phyloP scores from a whole-genome alignment of 2,797 vertebrate species.

The Alectoris magna region DNA sequence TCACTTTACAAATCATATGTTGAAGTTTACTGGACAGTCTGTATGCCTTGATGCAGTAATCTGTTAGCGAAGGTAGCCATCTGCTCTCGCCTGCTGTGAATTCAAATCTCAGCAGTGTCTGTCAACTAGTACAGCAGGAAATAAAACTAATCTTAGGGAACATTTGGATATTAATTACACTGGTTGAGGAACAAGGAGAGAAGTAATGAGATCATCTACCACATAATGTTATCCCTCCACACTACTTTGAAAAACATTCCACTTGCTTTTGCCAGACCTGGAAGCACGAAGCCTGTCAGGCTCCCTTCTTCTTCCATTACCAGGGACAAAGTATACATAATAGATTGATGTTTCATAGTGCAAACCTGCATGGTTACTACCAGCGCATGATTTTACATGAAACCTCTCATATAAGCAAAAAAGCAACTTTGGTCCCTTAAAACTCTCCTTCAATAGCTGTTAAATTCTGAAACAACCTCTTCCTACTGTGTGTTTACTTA shows the following conservation, averaged over 20 bases:
- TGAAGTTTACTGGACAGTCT: slow-evolving; percentile 34
- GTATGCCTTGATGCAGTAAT: slow-evolving; percentile 18
- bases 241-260: not conserved
- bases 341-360: not conserved
- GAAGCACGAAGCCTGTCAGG: not conserved
- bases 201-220: slow-evolving; percentile 38
- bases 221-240: slow-evolving; percentile 1
- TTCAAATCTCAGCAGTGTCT: slow-evolving; percentile 46
- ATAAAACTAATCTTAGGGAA: slow-evolving; percentile 38
- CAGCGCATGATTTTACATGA: not conserved
- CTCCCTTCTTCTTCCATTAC: not conserved
- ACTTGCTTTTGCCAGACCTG: not conserved
- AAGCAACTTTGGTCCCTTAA: not conserved
- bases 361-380: not conserved
- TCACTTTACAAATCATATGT: slow-evolving; percentile 51
- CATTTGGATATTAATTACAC: slow-evolving; percentile 51
- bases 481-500: not conserved
- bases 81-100: slow-evolving; percentile 49
- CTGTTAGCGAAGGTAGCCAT: slow-evolving; percentile 54
- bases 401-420: not conserved
- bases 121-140: slow-evolving; percentile 44
- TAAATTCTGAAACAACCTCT: not conserved
- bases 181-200: slow-evolving; percentile 12
- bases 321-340: not conserved
- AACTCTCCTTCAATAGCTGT: not conserved